Evolutionary conservation across 2,888 invertebrate species (phyloP).

Genomic region (Drosophila leonis): DNA sequence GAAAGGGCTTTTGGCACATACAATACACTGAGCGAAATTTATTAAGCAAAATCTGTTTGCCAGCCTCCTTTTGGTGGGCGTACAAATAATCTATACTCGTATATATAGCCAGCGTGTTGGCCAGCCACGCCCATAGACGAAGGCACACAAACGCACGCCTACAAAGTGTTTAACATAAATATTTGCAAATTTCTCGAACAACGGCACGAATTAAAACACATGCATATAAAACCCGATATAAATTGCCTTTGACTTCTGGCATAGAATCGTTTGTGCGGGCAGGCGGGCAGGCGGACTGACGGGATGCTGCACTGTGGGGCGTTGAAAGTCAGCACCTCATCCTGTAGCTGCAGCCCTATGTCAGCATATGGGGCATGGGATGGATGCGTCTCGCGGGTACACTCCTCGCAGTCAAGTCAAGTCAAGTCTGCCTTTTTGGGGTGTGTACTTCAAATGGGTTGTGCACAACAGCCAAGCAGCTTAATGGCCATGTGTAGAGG

Average conservation of each 20-base stretch:
- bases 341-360: conserved; percentile 37
- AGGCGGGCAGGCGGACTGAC: neutral
- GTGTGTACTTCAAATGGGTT: conserved; percentile 59
- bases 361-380: conserved; percentile 41
- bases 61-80: conserved; percentile 33
- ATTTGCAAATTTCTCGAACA: conserved; percentile 64
- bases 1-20: conserved; percentile 27
- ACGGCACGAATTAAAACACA: conserved; percentile 62
- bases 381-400: conserved; percentile 25
- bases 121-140: conserved; percentile 48
- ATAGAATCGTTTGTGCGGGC: conserved; percentile 33
- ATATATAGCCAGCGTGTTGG: conserved; percentile 46
- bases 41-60: conserved; percentile 31
- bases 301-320: conserved; percentile 56
- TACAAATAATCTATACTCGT: conserved; percentile 35
- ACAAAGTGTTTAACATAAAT: conserved; percentile 74
- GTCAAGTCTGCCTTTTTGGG: conserved; percentile 55
- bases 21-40: conserved; percentile 51
- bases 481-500: conserved; percentile 24
- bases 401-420: conserved; percentile 2
- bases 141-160: conserved; percentile 50
- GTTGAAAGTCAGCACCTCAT: conserved; percentile 76
- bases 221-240: conserved; percentile 50
- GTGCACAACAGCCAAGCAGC: conserved; percentile 21
- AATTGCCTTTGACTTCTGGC: conserved; percentile 69